Conservation (phyloP, 2,797 vertebrate species). For the Caiman crocodilus region DNA sequence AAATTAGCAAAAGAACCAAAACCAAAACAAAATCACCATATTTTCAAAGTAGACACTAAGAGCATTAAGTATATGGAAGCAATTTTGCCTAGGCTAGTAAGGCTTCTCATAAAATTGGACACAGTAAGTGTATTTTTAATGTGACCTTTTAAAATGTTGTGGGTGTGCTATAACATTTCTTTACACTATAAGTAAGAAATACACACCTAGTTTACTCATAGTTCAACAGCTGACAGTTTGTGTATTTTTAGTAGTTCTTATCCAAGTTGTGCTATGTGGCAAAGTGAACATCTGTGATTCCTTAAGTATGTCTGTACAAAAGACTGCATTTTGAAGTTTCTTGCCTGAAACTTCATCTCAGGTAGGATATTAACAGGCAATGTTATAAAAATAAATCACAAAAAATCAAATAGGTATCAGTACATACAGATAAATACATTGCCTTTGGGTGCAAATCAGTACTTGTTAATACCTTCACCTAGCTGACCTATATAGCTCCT, state of each 20-base stretch:
- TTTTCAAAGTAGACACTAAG: neutral
- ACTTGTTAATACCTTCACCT: too few species aligned
- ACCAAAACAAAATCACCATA: neutral
- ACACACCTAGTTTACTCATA: constrained; percentile 19
- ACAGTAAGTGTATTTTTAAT: neutral
- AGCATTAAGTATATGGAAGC: neutral
- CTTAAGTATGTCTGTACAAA: neutral
- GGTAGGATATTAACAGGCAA: neutral
- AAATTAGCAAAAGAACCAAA: neutral
- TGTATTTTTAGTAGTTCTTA: constrained; percentile 55
- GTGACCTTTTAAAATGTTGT: constrained; percentile 24
- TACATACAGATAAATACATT: neutral
- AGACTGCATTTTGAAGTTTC: neutral
- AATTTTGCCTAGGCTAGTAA: neutral
- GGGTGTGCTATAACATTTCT: neutral
- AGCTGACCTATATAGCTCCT: too few species aligned
- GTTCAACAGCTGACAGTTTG: constrained; percentile 7
- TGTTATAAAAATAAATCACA: neutral
- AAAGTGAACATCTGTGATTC: constrained; percentile 27
- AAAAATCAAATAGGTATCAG: neutral
- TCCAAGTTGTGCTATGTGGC: constrained; percentile 52
- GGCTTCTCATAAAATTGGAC: neutral
- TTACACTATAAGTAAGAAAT: neutral
- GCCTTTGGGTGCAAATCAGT: too few species aligned
- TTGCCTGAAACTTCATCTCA: constrained; percentile 6